A percentile compares a stretch with the other conserved stretches of the same genome.
These are phyloP conservation scores for Brachionus sp. DNA, from an alignment of 1,140 invertebrate genomes.

Conservation along the genomic window DNA sequence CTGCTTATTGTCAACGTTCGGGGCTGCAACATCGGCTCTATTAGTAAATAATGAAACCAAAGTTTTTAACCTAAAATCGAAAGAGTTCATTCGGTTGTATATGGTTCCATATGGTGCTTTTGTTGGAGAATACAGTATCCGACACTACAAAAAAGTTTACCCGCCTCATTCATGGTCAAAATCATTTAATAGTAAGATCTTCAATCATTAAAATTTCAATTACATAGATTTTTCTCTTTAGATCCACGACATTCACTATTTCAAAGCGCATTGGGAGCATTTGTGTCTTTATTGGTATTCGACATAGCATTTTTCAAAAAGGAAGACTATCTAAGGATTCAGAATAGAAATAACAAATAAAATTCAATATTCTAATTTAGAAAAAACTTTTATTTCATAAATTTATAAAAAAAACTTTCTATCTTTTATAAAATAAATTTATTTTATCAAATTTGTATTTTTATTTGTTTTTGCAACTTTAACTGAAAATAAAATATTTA, in stretches of 20 bases:
- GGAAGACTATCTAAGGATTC: neutral
- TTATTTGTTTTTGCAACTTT: too few species aligned
- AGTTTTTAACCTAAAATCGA: neutral
- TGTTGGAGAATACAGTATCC: neutral
- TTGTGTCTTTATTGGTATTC: neutral
- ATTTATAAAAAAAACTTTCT: too few species aligned
- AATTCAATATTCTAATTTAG: neutral
- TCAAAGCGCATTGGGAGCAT: neutral
- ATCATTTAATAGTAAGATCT: neutral
- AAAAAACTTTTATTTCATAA: neutral
- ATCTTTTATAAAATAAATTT: too few species aligned
- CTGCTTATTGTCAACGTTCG: neutral
- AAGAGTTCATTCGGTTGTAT: neutral
- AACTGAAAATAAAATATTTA: too few species aligned
- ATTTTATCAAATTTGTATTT: too few species aligned
- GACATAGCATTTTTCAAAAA: neutral
- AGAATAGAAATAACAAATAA: neutral
- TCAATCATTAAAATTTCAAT: neutral
- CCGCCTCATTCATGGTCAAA: neutral
- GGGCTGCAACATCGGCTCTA: neutral
- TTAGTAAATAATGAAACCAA: neutral
- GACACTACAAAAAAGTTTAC: neutral
- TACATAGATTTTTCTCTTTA: neutral
- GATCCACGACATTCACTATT: neutral
- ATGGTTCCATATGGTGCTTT: neutral